Evolutionary conservation across 2,113 vertebrate genomes (phyloP).

Genomic region (Chaetops frenatus): DNA sequence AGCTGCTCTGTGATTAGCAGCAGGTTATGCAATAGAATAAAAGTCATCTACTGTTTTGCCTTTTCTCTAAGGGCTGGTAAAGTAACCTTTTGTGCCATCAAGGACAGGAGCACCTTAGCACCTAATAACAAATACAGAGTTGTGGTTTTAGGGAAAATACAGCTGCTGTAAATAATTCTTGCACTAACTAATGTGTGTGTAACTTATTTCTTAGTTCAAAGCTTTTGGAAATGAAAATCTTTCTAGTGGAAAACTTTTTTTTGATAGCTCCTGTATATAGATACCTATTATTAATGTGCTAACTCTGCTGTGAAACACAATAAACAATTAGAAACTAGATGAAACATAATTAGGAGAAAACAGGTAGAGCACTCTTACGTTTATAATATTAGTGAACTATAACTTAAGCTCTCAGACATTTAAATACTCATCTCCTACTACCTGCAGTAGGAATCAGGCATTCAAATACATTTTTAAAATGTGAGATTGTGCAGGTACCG

Average conservation of each 20-base stretch:
- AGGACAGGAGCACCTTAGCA: not conserved
- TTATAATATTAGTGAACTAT: not conserved
- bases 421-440: not conserved
- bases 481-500: not conserved
- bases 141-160: not conserved
- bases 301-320: not conserved
- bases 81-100: not conserved
- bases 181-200: not conserved
- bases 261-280: not conserved
- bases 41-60: not conserved
- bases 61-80: not conserved
- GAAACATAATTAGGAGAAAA: not conserved
- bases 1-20: not conserved
- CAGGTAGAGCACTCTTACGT: not conserved
- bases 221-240: not conserved
- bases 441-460: not conserved
- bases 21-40: not conserved
- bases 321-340: not conserved
- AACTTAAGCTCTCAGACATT: not conserved
- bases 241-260: not conserved
- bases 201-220: not conserved
- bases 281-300: not conserved
- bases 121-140: not conserved
- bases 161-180: not conserved
- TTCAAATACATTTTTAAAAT: not conserved